Percentiles rank a stretch among this genome's conserved stretches.
Evolutionary conservation across 2,797 vertebrate genomes (phyloP).

Genomic region (Spinus olivaceus): DNA sequence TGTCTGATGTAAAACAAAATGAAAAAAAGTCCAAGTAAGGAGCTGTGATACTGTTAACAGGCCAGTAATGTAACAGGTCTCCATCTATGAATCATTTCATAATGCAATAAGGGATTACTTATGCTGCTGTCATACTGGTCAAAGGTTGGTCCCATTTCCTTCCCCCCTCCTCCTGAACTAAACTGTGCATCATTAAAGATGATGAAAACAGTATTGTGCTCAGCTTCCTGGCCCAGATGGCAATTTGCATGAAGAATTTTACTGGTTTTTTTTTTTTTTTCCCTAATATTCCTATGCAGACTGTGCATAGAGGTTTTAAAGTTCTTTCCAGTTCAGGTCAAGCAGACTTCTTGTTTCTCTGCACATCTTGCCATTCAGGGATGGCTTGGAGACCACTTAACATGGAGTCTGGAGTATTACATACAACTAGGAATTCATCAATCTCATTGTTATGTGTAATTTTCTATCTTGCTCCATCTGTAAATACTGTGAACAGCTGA

Average conservation of each 20-base stretch:
- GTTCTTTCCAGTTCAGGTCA: neutral
- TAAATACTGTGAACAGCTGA: neutral
- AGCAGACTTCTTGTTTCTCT: neutral
- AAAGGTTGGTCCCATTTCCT: conserved; percentile 45
- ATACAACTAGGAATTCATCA: neutral
- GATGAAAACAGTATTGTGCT: conserved; percentile 25
- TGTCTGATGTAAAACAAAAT: conserved; percentile 61
- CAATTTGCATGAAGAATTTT: conserved; percentile 39
- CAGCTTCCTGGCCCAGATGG: conserved; percentile 5
- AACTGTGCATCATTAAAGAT: conserved; percentile 38
- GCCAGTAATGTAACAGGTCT: conserved; percentile 33
- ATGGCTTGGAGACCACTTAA: neutral
- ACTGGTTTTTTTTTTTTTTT: neutral
- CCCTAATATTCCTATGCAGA: neutral
- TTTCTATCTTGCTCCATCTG: neutral
- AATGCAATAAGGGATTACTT: conserved; percentile 37
- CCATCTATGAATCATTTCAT: conserved; percentile 25
- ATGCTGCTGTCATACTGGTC: conserved; percentile 40
- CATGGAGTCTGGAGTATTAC: neutral
- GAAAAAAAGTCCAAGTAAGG: conserved; percentile 29
- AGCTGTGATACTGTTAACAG: conserved; percentile 58
- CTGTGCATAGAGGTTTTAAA: neutral
- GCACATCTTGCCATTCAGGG: neutral
- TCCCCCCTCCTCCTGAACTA: neutral
- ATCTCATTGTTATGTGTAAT: neutral